Evolutionary conservation across 1,140 invertebrate genomes (phyloP), one percentile per base, ranked within the genome.

Genomic region (Lordiphosa mommai): DNA sequence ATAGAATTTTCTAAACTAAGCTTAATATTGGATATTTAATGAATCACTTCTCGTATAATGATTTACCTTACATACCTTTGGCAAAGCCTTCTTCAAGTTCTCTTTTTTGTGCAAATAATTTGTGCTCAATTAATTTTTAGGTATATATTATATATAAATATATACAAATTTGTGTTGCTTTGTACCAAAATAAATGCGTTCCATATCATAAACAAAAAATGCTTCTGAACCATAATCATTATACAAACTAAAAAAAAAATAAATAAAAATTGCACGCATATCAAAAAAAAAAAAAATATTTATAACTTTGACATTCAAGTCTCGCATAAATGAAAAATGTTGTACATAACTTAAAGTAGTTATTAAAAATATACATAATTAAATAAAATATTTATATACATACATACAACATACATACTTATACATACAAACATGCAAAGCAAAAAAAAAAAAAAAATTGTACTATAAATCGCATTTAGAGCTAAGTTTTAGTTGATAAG

Each of bases 381-480:
- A 80, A 82, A 80, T 53, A 46, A 67, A 80, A 65, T 69, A 80
- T 74, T 67, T 82, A 74, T 77, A 67, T 59, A 57, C 27, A 52
- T 32, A 41, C 40, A 12, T 16, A 34, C 34, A 16, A 4, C 4
- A 46, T 40, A 32, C 51, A 48, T 36, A 32, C 57, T 40, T 49
- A 41, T 55, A 52, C 53, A 59, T 44, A 60, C 34, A 53, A 33
- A 48, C 47, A 67, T 72, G 52, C 63, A 37, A 72, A 67, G 70
- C 55, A 50, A 69, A 66, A 43, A 49, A 57, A 4, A 20, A 16
- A 41, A 40, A 10, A 50, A 66, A 74, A 74, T 47, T 82, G 76
- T 80, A 82, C 76, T 82, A 80, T 82, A 82, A 80, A 74, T 66
- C 74, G 74, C 77, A 74, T 59, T 82, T 80, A 80, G 65, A 20